These are phyloP conservation scores for Xenopus tropicalis DNA, from an alignment of 2,113 vertebrate species.

Conservation along the genomic window UCB_Xtro_10.0 CM004446.2:2719501-2720000, in stretches of 20 bases:
- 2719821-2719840: too few species aligned
- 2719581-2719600: conserved; percentile 35
- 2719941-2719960: too few species aligned
- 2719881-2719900: too few species aligned
- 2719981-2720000: too few species aligned
- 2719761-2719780: conserved; percentile 30
- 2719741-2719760: conserved; percentile 45
- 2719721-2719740: conserved; percentile 35
- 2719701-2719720: conserved; percentile 37
- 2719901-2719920: too few species aligned
- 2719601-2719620: conserved; percentile 46
- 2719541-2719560: conserved; percentile 14
- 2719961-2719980: too few species aligned
- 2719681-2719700: conserved; percentile 36
- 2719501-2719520: conserved; percentile 24
- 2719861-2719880: too few species aligned
- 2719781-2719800: not conserved
- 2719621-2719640: conserved; percentile 39
- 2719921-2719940: too few species aligned
- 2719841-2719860: too few species aligned
- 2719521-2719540: conserved; percentile 15
- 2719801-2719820: too few species aligned
- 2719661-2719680: conserved; percentile 34
- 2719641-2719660: conserved; percentile 30
- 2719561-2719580: conserved; percentile 36